phyloP scores from a whole-genome alignment of 2,888 invertebrate genomes.

The Dynastes grantii region DNA sequence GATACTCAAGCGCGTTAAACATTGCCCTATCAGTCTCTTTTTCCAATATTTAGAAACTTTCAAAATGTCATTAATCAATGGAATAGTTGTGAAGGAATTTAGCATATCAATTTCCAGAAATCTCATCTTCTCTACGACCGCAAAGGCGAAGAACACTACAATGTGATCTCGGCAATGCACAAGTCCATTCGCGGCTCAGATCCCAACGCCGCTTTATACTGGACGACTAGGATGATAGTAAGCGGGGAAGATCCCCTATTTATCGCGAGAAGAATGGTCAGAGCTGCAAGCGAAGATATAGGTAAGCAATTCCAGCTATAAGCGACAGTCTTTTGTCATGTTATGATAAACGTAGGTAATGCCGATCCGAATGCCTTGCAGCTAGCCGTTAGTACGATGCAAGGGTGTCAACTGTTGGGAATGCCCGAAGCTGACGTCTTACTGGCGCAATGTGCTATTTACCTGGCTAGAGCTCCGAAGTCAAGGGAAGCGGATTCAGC shows the following conservation, averaged over 20 bases:
- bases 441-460: conserved; percentile 84
- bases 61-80: neutral
- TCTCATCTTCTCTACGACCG: conserved; percentile 86
- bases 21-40: too few species aligned
- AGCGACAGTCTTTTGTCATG: too few species aligned
- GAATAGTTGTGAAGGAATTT: too few species aligned
- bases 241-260: conserved; percentile 87
- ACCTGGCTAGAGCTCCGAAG: conserved; percentile 85
- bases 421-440: conserved; percentile 88
- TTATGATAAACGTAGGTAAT: conserved; percentile 71
- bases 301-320: conserved; percentile 70
- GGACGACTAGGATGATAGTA: conserved; percentile 85
- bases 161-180: conserved; percentile 86
- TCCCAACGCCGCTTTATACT: conserved; percentile 86
- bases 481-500: conserved; percentile 76
- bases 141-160: conserved; percentile 88
- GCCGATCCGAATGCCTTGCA: conserved; percentile 78
- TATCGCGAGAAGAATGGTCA: conserved; percentile 82
- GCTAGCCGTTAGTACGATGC: conserved; percentile 82
- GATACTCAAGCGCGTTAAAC: too few species aligned
- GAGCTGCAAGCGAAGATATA: conserved; percentile 85
- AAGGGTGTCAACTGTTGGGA: conserved; percentile 85
- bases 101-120: conserved; percentile 71
- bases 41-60: neutral
- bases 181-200: conserved; percentile 88